Percentiles rank a stretch among this genome's conserved stretches.
phyloP scores from a whole-genome alignment of 2,797 vertebrate genomes.

The Hylomyscus alleni region DNA sequence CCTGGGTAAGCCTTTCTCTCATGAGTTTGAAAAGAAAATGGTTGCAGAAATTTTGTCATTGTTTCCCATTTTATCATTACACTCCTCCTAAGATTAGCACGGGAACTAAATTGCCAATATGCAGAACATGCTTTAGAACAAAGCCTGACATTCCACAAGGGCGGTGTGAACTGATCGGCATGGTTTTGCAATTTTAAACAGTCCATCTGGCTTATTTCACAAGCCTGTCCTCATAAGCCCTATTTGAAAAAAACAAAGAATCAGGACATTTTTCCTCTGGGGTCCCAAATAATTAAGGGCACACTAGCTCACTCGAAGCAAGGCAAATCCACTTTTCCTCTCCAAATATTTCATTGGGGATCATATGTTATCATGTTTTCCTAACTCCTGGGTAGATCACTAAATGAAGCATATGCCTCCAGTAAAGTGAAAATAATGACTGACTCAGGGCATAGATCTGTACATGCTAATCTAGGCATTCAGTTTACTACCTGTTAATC shows the following conservation, averaged over 20 bases:
- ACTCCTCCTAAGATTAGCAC: neutral
- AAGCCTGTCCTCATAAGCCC: neutral
- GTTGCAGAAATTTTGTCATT: neutral
- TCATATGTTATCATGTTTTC: neutral
- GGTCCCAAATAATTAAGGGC: neutral
- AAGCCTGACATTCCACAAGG: neutral
- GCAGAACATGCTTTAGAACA: neutral
- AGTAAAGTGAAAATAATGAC: neutral
- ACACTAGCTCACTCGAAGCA: neutral
- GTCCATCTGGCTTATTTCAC: neutral
- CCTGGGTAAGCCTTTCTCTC: neutral
- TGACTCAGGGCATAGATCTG: neutral
- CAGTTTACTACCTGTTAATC: neutral
- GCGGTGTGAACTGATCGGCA: neutral
- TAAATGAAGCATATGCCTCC: neutral
- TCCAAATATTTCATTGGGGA: neutral
- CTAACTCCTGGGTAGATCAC: neutral
- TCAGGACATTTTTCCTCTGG: neutral
- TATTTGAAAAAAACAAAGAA: neutral
- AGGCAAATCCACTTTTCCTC: neutral
- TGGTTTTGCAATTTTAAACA: conserved; percentile 38
- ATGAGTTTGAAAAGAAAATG: neutral
- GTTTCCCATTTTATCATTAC: neutral
- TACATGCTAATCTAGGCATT: neutral
- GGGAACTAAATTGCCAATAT: conserved; percentile 11